Evolutionary conservation across 2,797 vertebrate genomes (phyloP), one percentile per base, ranked within the genome.

Genomic region (Mormyrops attenuatus): DNA sequence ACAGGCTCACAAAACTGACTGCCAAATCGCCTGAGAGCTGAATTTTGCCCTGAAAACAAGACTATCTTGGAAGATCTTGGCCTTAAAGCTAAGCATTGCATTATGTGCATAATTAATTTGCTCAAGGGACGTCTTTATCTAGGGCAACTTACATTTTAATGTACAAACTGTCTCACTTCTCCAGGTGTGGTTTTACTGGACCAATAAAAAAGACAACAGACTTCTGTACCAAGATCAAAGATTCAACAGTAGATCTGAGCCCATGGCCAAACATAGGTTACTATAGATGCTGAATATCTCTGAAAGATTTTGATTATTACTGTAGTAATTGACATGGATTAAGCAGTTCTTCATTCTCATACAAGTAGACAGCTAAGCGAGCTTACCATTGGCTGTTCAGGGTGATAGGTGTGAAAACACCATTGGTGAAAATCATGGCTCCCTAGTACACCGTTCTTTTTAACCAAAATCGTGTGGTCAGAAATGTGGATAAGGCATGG

Each of bases 1-100:
- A 87, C 47, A 26, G 84, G 5, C 82, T 63, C 47, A 38, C 77
- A 22, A 66, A 26, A 9, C 47, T 52, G 60, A 47, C 49, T 86
- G 84, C 89, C 89, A 86, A 86, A 84, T 52, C 82, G 30, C 63
- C 60, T 47, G 60, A 87, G 69, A 89, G 88, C 88, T 66, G 88
- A 85, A 84, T 34, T 69, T 89, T 49, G 44, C 88, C 88, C 41
- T 41, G 55, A 49, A 49, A 85, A 63, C n/a, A 57, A 89, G 82
- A 66, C 47, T 2, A 17, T 86, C 60, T 86, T 9, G 82, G 82
- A 69, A 17, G 82, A 52, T 20, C 57, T 22, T 85, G 80, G 55
- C 57, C 44, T n/a, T 49, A 50, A 52, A 88, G 30, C 82, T 26
- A 22, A 47, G 86, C 38, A 41, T 87, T 87, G 86, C 52, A 52